Evolutionary conservation across 1,140 invertebrate genomes (phyloP).

Genomic region (Trichonephila inaurata): DNA sequence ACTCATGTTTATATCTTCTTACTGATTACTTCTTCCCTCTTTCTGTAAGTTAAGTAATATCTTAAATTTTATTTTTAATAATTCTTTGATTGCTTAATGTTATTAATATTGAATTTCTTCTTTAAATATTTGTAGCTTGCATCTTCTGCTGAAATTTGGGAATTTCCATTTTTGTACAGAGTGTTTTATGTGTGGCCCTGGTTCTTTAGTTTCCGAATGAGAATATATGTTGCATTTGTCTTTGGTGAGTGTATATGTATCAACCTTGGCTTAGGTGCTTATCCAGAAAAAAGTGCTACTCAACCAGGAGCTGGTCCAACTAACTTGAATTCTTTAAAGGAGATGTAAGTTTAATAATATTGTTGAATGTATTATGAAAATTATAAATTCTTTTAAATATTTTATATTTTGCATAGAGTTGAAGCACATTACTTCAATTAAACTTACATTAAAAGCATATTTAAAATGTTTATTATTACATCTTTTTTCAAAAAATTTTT

Average conservation of each 20-base stretch:
- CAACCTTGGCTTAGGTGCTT: slow-evolving; percentile 62
- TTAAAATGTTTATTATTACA: too few relatives aligned
- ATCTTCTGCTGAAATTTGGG: slow-evolving; percentile 67
- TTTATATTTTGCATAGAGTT: too few relatives aligned
- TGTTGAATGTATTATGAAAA: background rate
- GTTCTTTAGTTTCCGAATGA: slow-evolving; percentile 73
- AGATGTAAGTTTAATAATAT: slow-evolving; percentile 32
- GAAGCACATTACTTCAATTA: too few relatives aligned
- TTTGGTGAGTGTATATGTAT: slow-evolving; percentile 73
- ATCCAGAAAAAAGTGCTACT: slow-evolving; percentile 53
- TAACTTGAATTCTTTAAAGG: slow-evolving; percentile 22
- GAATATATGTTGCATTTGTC: slow-evolving; percentile 72
- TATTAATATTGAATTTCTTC: background rate
- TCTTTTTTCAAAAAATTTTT: too few relatives aligned
- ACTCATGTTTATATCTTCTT: slow-evolving; percentile 55
- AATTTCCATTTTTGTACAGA: slow-evolving; percentile 58
- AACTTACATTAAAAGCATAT: too few relatives aligned
- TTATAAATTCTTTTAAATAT: background rate
- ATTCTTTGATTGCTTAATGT: background rate
- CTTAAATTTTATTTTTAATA: background rate
- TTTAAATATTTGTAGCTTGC: slow-evolving; percentile 32
- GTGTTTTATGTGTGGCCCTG: slow-evolving; percentile 65
- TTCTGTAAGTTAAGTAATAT: slow-evolving; percentile 39
- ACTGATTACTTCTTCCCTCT: slow-evolving; percentile 70
- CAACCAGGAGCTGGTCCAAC: slow-evolving; percentile 69